Percentiles rank a stretch among this genome's conserved stretches.
Conservation (phyloP, 2,888 invertebrate genomes). For the Noctua pronuba region DNA sequence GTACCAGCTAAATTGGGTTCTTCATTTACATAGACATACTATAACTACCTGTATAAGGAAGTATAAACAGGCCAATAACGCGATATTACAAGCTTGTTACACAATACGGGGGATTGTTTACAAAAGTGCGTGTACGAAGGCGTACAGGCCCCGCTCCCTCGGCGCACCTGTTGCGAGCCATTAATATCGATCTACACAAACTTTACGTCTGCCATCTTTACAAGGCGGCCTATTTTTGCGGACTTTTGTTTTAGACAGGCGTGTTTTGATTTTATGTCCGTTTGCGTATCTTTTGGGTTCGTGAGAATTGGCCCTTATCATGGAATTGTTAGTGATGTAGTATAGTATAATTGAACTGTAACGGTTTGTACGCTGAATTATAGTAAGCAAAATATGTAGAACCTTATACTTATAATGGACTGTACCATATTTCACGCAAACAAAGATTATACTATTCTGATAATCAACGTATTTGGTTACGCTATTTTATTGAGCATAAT, state of each 20-base stretch:
- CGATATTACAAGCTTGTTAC: constrained; percentile 44
- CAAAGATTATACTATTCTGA: not conserved
- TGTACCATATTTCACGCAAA: not conserved
- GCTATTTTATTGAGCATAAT: not conserved
- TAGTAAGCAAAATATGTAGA: not conserved
- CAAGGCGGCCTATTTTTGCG: constrained; percentile 19
- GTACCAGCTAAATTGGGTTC: constrained; percentile 1
- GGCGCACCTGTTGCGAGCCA: constrained; percentile 64
- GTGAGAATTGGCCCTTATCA: not conserved
- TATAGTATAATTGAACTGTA: not conserved
- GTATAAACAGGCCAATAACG: constrained; percentile 33
- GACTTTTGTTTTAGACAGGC: constrained; percentile 36
- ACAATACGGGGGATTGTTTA: constrained; percentile 44
- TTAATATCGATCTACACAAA: constrained; percentile 62
- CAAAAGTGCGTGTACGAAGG: constrained; percentile 46
- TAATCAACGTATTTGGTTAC: not conserved
- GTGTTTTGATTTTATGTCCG: constrained; percentile 17
- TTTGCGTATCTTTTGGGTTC: not conserved
- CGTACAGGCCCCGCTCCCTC: constrained; percentile 21
- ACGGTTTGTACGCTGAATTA: not conserved
- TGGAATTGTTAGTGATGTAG: not conserved
- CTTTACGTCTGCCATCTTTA: constrained; percentile 44
- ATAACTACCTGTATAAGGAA: constrained; percentile 1
- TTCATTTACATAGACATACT: not conserved
- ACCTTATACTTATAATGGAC: not conserved